A percentile compares a stretch with the other conserved stretches of the same genome.
These are phyloP conservation scores for Oedothorax gibbosus DNA, from an alignment of 1,140 invertebrate genomes.

Conservation along the genomic window DNA sequence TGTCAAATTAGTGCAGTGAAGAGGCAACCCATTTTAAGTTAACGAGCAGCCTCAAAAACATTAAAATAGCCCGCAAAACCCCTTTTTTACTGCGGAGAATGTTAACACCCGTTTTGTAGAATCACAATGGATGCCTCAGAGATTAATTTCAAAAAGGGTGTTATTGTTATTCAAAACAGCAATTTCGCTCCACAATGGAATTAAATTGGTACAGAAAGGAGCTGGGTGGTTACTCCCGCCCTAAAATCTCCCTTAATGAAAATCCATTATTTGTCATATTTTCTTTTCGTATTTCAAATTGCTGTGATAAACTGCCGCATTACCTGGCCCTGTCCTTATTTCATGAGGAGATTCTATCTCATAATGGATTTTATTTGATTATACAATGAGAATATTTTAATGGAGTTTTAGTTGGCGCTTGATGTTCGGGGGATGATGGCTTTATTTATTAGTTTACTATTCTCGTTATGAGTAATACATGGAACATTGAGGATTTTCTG, in stretches of 20 bases:
- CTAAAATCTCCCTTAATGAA: constrained; percentile 21
- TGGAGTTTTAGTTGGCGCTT: no score
- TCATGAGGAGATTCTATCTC: no score
- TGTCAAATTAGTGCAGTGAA: no score
- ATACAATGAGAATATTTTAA: no score
- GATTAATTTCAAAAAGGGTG: constrained; percentile 47
- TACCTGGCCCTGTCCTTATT: background rate
- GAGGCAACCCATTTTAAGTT: no score
- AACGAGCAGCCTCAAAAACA: no score
- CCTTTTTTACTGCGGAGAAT: background rate
- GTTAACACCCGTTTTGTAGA: constrained; percentile 48
- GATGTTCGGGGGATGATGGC: no score
- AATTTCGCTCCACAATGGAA: constrained; percentile 34
- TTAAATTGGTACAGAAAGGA: constrained; percentile 39
- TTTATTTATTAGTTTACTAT: no score
- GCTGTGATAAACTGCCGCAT: constrained; percentile 22
- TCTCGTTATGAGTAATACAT: no score
- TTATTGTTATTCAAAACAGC: constrained; percentile 54
- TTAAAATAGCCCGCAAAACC: no score
- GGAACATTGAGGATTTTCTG: no score
- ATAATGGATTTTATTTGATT: no score
- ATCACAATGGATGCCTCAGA: constrained; percentile 25
- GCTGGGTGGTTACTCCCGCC: constrained; percentile 6
- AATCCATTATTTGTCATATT: constrained; percentile 43
- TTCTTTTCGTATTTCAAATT: constrained; percentile 8